A percentile compares a stretch with the other conserved stretches of the same genome.
phyloP scores from a whole-genome alignment of 2,888 invertebrate genomes.

The Drosophila emarginata region DNA sequence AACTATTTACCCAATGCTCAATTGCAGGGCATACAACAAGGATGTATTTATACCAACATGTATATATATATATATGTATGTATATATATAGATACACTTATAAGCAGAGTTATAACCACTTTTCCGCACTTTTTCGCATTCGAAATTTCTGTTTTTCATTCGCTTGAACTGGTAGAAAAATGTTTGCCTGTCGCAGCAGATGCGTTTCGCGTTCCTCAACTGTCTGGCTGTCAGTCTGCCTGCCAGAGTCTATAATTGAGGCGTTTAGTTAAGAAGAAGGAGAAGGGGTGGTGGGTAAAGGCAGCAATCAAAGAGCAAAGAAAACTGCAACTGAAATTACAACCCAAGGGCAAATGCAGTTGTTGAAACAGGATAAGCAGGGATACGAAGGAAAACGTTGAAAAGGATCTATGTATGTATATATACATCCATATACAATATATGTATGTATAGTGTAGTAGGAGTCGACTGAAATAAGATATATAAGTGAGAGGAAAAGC shows the following conservation, averaged over 20 bases:
- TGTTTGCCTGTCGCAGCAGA: slow-evolving; percentile 42
- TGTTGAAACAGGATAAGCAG: slow-evolving; percentile 7
- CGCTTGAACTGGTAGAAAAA: slow-evolving; percentile 38
- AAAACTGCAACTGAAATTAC: slow-evolving; percentile 72
- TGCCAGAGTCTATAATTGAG: slow-evolving; percentile 68
- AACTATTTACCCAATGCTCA: slow-evolving; percentile 57
- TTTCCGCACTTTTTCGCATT: slow-evolving; percentile 18
- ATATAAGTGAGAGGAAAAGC: slow-evolving; percentile 43
- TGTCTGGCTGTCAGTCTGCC: slow-evolving; percentile 22
- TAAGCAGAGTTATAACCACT: slow-evolving; percentile 16
- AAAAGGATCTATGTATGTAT: slow-evolving; percentile 15
- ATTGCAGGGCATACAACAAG: slow-evolving; percentile 46
- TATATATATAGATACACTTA: slow-evolving; percentile 19
- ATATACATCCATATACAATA: not conserved
- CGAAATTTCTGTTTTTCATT: slow-evolving; percentile 1
- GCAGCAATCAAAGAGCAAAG: slow-evolving; percentile 10
- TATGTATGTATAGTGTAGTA: not conserved
- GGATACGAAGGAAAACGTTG: not conserved
- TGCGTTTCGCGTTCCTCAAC: slow-evolving; percentile 31
- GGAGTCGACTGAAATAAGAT: slow-evolving; percentile 55
- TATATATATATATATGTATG: not conserved
- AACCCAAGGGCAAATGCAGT: slow-evolving; percentile 62
- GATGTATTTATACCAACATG: too few relatives aligned
- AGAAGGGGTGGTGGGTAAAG: slow-evolving; percentile 1
- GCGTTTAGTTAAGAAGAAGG: slow-evolving; percentile 55